A percentile compares a stretch with the other conserved stretches of the same genome.
Conservation (phyloP, 2,888 invertebrate genomes). For the Atethmia centrago region DNA sequence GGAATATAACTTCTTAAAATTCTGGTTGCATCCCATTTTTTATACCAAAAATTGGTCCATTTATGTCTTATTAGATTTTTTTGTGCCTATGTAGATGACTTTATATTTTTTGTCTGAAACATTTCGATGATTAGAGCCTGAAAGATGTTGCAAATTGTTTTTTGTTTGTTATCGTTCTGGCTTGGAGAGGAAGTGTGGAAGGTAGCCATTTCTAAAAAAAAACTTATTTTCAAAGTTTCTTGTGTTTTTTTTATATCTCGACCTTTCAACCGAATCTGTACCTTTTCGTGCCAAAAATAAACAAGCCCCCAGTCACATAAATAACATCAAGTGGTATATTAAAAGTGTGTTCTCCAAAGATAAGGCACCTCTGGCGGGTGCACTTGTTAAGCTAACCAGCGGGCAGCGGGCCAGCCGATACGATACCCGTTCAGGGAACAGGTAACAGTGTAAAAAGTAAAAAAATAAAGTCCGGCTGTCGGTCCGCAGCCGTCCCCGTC, state of each 20-base stretch:
- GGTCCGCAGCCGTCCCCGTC: slow-evolving; percentile 77
- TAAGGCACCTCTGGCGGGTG: slow-evolving; percentile 80
- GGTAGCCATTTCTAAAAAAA: not conserved
- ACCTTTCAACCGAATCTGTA: not conserved
- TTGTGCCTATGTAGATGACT: too few species aligned
- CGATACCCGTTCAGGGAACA: slow-evolving; percentile 87
- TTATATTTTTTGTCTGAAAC: not conserved
- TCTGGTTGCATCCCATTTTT: not conserved
- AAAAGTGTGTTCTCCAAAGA: slow-evolving; percentile 68
- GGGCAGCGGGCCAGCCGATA: slow-evolving; percentile 78
- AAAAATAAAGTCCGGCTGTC: slow-evolving; percentile 81
- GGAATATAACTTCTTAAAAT: not conserved
- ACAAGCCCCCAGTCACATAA: slow-evolving; percentile 7
- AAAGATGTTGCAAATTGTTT: not conserved
- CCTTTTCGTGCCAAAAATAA: slow-evolving; percentile 23
- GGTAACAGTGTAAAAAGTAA: slow-evolving; percentile 86
- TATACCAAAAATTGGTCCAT: not conserved
- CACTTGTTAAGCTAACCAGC: slow-evolving; percentile 89
- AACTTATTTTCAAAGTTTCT: not conserved
- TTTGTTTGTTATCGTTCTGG: not conserved
- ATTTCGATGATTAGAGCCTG: not conserved
- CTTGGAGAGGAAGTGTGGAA: not conserved
- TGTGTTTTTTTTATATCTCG: not conserved
- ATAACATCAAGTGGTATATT: slow-evolving; percentile 32
- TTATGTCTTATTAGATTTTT: not conserved